Evolutionary conservation across 2,113 vertebrate genomes (phyloP).

Genomic region (Sus scrofa): T2T-Sscrofa CM000819.6:63568501-63569000

Average conservation of each 20-base stretch:
- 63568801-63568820: neutral
- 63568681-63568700: neutral
- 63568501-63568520: neutral
- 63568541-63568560: neutral
- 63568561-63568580: no score
- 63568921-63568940: neutral
- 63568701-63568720: neutral
- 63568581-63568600: neutral
- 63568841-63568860: neutral
- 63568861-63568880: neutral
- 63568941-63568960: neutral
- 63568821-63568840: neutral
- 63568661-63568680: neutral
- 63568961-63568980: neutral
- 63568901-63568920: neutral
- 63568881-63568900: neutral
- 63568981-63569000: slow-evolving; percentile 18
- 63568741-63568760: neutral
- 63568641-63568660: neutral
- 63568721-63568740: neutral
- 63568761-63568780: neutral
- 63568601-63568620: neutral
- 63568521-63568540: neutral
- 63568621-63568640: neutral
- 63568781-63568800: neutral